These are phyloP conservation scores for Scaptomyza flava DNA, from an alignment of 2,888 invertebrate genomes.

Conservation along the genomic window DNA sequence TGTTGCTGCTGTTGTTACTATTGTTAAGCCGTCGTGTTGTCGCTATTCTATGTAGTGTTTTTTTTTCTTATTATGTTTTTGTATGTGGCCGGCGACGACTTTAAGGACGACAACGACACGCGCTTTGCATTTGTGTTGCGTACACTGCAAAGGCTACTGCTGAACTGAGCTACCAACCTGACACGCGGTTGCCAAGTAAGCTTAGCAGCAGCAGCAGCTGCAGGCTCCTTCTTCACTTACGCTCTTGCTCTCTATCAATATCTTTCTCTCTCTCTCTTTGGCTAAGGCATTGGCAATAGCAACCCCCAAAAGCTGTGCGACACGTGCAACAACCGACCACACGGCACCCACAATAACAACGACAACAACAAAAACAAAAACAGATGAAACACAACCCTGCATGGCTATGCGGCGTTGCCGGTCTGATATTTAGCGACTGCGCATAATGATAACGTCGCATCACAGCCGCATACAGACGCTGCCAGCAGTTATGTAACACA, in stretches of 20 bases:
- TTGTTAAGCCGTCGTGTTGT: conserved; percentile 47
- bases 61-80: conserved; percentile 11
- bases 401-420: conserved; percentile 53
- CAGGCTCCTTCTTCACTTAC: conserved; percentile 20
- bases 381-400: conserved; percentile 41
- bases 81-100: conserved; percentile 25
- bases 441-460: conserved; percentile 38
- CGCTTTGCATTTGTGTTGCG: conserved; percentile 56
- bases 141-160: conserved; percentile 78
- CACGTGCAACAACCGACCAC: conserved; percentile 46
- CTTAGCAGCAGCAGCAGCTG: conserved; percentile 27
- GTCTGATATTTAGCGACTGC: conserved; percentile 43
- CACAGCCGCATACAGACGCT: conserved; percentile 42
- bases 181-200: conserved; percentile 61
- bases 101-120: conserved; percentile 50
- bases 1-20: conserved; percentile 26
- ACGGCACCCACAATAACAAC: conserved; percentile 53
- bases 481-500: conserved; percentile 42
- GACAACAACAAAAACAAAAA: conserved; percentile 14
- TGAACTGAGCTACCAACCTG: conserved; percentile 68
- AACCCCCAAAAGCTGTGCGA: conserved; percentile 54
- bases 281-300: conserved; percentile 19
- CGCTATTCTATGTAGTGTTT: conserved; percentile 32
- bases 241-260: conserved; percentile 1
- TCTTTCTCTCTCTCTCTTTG: conserved; percentile 12